Conservation (phyloP, 1,140 invertebrate species). For the Leptinotarsa texana region DNA sequence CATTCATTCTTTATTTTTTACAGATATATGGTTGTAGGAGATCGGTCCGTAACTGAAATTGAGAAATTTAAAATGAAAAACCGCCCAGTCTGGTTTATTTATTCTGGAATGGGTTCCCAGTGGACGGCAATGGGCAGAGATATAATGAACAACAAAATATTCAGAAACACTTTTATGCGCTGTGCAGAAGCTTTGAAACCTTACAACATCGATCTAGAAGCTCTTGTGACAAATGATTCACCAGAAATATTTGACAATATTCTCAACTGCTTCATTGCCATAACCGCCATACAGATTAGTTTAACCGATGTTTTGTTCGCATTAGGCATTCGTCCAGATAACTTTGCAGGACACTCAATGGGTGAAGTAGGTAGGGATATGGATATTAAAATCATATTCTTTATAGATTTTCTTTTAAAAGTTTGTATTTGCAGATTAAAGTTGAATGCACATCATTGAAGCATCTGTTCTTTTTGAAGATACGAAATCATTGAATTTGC, state of each 20-base stretch:
- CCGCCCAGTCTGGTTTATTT: constrained; percentile 90
- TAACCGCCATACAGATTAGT: constrained; percentile 90
- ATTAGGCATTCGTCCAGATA: constrained; percentile 81
- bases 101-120: constrained; percentile 94
- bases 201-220: constrained; percentile 76
- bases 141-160: constrained; percentile 77
- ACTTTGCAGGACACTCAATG: constrained; percentile 92
- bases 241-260: constrained; percentile 78
- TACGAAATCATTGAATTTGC: too few relatives aligned
- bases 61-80: constrained; percentile 57
- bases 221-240: constrained; percentile 74
- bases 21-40: constrained; percentile 24
- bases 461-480: too few relatives aligned
- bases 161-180: constrained; percentile 73
- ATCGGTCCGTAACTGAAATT: constrained; percentile 24
- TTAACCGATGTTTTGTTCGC: constrained; percentile 78
- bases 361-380: constrained; percentile 67
- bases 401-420: too few relatives aligned
- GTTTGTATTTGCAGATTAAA: too few relatives aligned
- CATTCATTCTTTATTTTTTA: neutral
- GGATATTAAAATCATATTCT: too few relatives aligned
- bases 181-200: constrained; percentile 74
- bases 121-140: constrained; percentile 89
- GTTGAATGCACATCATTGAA: too few relatives aligned
- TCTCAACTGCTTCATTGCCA: constrained; percentile 84